Evolutionary conservation across 2,888 invertebrate genomes (phyloP), one percentile per base, ranked within the genome.

Genomic region (Hypolimnas misippus): DNA sequence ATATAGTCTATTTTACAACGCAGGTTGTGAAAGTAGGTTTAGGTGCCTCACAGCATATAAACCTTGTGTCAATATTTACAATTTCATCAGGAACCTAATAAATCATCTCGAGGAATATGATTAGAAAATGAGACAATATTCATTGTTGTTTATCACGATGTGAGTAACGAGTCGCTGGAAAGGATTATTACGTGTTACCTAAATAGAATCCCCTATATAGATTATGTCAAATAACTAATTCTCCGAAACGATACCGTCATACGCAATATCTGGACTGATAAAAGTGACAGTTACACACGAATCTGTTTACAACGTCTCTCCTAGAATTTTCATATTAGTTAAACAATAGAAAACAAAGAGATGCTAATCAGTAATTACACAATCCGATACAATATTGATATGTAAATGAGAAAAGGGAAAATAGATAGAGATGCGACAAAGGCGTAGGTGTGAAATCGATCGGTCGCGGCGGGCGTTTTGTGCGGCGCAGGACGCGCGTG

Each of bases 361-460:
- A 57, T 65, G 67, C 70, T 71, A 72, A 75, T 73, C 70, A 70
- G 69, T 52, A 57, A 60, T 63, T 42, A 62, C 55, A 64, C 53
- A 59, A 61, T 72, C 68, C 67, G 68, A 76, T 77, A 74, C 74
- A 73, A 65, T 68, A 82, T 82, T 79, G 73, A 79, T 71, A 83
- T 82, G 80, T 72, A 80, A 83, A 84, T 82, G 81, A 71, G 75
- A 75, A 79, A 84, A 82, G 81, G 81, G 83, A 82, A 81, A 82
- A 87, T 77, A 77, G 78, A 77, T 76, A 79, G 72, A 73, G 74
- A 65, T 76, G 73, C 75, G 69, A 77, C 71, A 73, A 76, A 76
- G 77, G 78, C 73, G 76, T 73, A 71, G 76, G 82, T 80, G 84
- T 86, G 83, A 86, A 89, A 89, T 89, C 82, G 79, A 87, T 87